Conservation (phyloP, 2,797 vertebrate species). For the Sebastiscus tertius region DNA sequence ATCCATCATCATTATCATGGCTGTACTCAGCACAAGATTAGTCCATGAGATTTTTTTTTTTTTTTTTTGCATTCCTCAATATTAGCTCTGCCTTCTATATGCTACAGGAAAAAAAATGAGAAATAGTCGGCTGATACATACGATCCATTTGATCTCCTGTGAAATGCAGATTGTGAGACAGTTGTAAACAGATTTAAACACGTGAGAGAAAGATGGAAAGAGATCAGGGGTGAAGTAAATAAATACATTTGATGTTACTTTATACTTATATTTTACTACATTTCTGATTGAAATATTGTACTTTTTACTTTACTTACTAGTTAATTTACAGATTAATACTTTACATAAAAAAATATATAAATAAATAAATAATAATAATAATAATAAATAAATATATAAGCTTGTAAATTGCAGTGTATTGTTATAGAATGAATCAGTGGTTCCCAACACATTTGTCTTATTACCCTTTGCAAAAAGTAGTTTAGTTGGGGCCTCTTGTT, state of each 20-base stretch:
- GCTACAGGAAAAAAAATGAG: constrained; percentile 26
- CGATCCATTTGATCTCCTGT: constrained; percentile 17
- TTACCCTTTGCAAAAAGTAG: background rate
- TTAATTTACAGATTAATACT: background rate
- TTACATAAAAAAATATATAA: background rate
- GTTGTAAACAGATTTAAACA: background rate
- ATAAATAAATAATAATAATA: too few relatives aligned
- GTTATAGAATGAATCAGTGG: background rate
- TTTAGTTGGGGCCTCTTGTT: too few relatives aligned
- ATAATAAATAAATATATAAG: background rate
- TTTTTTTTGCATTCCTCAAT: constrained; percentile 67
- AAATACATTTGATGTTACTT: background rate
- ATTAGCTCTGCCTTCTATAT: constrained; percentile 59
- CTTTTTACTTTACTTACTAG: background rate
- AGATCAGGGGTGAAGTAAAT: background rate
- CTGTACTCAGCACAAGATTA: constrained; percentile 81
- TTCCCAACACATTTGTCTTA: background rate
- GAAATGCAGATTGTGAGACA: background rate
- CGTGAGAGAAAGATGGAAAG: background rate
- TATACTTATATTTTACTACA: background rate
- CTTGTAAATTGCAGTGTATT: background rate
- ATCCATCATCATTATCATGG: constrained; percentile 84
- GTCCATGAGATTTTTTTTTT: constrained; percentile 58
- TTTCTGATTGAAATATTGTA: background rate
- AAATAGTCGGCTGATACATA: background rate